phyloP scores from a whole-genome alignment of 1,140 invertebrate genomes.

The Papilio xuthus region DNA sequence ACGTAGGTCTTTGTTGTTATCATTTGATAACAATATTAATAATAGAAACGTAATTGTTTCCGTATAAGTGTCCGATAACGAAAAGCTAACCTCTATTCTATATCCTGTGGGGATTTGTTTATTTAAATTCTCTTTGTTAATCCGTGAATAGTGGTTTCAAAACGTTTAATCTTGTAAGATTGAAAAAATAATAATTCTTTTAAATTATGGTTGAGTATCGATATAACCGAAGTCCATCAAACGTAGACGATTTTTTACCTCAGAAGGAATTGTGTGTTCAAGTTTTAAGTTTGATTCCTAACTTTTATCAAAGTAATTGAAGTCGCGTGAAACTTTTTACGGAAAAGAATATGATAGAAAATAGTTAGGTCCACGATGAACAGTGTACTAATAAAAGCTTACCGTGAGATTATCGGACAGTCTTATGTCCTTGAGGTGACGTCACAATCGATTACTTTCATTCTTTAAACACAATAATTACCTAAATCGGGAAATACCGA shows the following conservation, averaged over 20 bases:
- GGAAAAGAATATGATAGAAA: background rate
- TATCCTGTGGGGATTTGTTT: background rate
- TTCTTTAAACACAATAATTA: background rate
- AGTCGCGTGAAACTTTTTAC: background rate
- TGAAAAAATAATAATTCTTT: too few species aligned
- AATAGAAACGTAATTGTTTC: slow-evolving; percentile 20
- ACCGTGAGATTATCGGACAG: slow-evolving; percentile 1
- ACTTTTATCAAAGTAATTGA: background rate
- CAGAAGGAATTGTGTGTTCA: too few species aligned
- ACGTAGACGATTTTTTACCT: too few species aligned
- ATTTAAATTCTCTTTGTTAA: background rate
- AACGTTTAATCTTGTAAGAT: background rate
- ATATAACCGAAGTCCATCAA: too few species aligned
- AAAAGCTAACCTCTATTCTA: background rate
- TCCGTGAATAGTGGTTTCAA: background rate
- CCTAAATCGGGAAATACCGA: background rate
- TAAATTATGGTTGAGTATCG: too few species aligned
- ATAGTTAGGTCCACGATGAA: background rate
- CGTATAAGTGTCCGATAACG: slow-evolving; percentile 12
- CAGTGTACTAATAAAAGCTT: background rate
- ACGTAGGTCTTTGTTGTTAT: background rate
- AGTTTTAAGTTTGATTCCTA: background rate
- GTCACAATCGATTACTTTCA: background rate
- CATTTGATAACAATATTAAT: slow-evolving; percentile 11
- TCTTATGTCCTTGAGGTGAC: background rate